These are phyloP conservation scores for Cepaea nemoralis DNA, from an alignment of 1,140 invertebrate species.

Conservation along the genomic window DNA sequence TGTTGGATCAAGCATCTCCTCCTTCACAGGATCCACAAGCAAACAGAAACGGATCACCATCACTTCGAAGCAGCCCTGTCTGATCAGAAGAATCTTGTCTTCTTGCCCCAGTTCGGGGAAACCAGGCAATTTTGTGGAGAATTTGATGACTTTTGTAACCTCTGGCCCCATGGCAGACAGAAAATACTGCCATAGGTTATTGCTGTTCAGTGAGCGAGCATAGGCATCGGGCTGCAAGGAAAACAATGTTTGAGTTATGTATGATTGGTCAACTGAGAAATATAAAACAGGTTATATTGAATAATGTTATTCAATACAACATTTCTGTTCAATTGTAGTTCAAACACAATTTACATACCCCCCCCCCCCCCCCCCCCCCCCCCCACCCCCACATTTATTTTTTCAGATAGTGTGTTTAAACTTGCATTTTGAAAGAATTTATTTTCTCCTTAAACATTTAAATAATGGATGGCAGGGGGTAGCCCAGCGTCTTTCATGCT, in stretches of 20 bases:
- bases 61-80: conserved; percentile 77
- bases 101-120: conserved; percentile 30
- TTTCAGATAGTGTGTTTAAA: too few species aligned
- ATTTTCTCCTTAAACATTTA: too few species aligned
- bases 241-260: too few species aligned
- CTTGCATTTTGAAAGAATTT: too few species aligned
- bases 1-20: conserved; percentile 69
- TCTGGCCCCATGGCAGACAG: conserved; percentile 78
- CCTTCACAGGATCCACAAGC: conserved; percentile 62
- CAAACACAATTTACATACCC: too few species aligned
- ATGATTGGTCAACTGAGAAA: neutral
- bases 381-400: too few species aligned
- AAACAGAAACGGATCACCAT: conserved; percentile 65
- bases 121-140: conserved; percentile 92
- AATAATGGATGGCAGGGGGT: too few species aligned
- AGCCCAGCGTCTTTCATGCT: too few species aligned
- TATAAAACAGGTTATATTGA: neutral
- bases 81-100: conserved; percentile 75
- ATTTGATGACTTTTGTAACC: conserved; percentile 96
- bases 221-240: conserved; percentile 54
- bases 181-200: conserved; percentile 65
- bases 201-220: conserved; percentile 47
- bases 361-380: too few species aligned
- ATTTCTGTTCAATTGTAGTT: too few species aligned
- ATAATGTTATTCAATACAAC: too few species aligned